Evolutionary conservation across 2,888 invertebrate genomes (phyloP), one percentile per base, ranked within the genome.

Genomic region (Nymphalis urticae): DNA sequence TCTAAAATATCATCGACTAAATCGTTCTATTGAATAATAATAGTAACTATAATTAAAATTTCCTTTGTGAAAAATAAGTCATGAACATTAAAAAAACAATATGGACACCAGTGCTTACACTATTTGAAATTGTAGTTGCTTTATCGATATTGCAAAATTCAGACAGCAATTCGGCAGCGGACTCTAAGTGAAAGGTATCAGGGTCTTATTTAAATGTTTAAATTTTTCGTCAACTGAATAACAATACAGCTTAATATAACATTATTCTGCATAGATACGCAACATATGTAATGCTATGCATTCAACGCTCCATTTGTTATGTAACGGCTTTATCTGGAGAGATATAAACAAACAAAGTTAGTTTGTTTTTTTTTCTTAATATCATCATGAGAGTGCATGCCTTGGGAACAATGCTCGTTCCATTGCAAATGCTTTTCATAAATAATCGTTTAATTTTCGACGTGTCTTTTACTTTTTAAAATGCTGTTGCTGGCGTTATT

Each of bases 141-240:
- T 32, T 16, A 48, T 7, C 21, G 5, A 36, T 36, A 36, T 54
- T 62, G 66, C 66, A 62, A 66, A 19, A 66, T 51, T 59, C n/a
- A 24, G 50, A 1, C 62, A 62, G 51, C 19, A 19, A 19, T 21
- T 51, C 9, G 21, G 9, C 21, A 21, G 24, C 24, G 21, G 53
- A 13, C 10, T 13, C 32, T 13, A 61, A 36, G 71, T 65, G 71
- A 71, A 68, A 71, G 70, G 68, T 64, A 56, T 4, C 51, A 54
- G 66, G 66, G 54, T 50, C 53, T 66, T 66, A 62, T 64, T 71
- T 65, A 50, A 62, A 54, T 56, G 56, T 54, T 48, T 54, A 21
- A 17, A 56, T 51, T 53, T 27, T 36, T 62, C 68, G 65, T 51
- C 19, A 48, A 17, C 62, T 48, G 68, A 71, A 71, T 71, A 68